A percentile compares a stretch with the other conserved stretches of the same genome.
phyloP scores from a whole-genome alignment of 35 echinoderm and acorn worm genomes.

The Eucidaris tribuloides region DNA sequence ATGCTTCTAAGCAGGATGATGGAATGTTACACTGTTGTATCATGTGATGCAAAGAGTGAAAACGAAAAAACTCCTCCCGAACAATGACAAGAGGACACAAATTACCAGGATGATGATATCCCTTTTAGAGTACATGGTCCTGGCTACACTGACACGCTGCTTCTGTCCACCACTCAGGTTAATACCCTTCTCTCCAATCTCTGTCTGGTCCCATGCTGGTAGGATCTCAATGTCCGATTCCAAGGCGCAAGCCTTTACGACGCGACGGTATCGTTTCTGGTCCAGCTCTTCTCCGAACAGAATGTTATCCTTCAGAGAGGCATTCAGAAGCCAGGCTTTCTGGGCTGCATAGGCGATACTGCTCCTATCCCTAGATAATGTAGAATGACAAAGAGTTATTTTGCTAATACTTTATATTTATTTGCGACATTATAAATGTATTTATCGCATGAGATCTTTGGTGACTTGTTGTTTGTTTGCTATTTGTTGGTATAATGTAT shows the following conservation, averaged over 20 bases:
- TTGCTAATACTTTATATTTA: no score
- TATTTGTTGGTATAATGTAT: no score
- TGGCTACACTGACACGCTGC: conserved; percentile 48
- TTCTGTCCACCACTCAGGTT: conserved; percentile 34
- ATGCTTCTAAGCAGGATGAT: no score
- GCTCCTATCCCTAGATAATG: conserved; percentile 17
- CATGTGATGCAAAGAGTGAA: no score
- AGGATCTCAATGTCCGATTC: conserved; percentile 41
- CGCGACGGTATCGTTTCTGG: conserved; percentile 19
- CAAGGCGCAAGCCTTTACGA: conserved; percentile 27
- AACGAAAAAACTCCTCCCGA: no score
- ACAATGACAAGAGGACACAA: neutral
- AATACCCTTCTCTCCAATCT: conserved; percentile 61
- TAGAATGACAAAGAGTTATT: neutral
- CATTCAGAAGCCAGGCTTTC: conserved; percentile 78
- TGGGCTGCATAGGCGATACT: conserved; percentile 64
- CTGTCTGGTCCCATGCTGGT: conserved; percentile 48
- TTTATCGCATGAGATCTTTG: no score
- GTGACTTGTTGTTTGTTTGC: no score
- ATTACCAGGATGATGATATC: conserved; percentile 47
- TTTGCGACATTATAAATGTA: no score
- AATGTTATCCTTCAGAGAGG: conserved; percentile 59
- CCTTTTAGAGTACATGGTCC: conserved; percentile 28
- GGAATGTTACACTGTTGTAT: no score
- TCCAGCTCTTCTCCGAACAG: conserved; percentile 65